Base-by-base conservation (phyloP, 2,888 invertebrate genomes). In the Anagyrus pseudococci region DNA sequence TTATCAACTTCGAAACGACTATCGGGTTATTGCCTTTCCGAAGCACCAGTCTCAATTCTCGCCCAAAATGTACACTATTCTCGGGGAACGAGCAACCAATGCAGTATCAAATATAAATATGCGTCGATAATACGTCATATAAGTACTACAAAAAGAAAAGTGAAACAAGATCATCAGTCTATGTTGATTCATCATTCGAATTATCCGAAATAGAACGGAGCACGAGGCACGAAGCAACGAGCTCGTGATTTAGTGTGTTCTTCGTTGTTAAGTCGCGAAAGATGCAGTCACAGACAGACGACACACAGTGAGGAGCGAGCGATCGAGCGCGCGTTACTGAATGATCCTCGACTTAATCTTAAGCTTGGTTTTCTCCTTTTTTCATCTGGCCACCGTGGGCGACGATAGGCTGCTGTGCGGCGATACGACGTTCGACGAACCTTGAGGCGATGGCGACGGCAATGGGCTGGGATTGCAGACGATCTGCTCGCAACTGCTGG, bases 321-420 rank as follows among this genome's bases (percentile, higher is more conserved):
- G 4, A 37, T 37, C 10, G 33, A 37, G 33, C 8, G 10, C 7
- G 19, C 40, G 20, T 54, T 66, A 66, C 29, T 63, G 53, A 44
- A 63, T 63, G n/a, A 66, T 55, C 47, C 58, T 66, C 37, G 66
- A 63, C 60, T 63, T 66, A 49, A 66, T 66, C 46, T 66, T 66
- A 26, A 66, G 60, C 46, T 53, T 63, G 41, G 60, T 66, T 58
- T 66, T 66, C 66, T 62, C 64, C 60, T 63, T 67, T 62, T 70
- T 68, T 77, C 76, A 80, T 77, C 79, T 80, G 53, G 78, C 76
- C 52, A 79, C 75, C 8, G 78, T 76, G 1, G 79, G 76, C 2
- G 80, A 78, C 13, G 78, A 70, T 61, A 75, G 68, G 62, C 73
- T 78, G 62, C 73, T 77, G 62, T 74, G 75, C 1, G 79, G 74